Evolutionary conservation across 2,113 vertebrate species (phyloP), one percentile per base, ranked within the genome.

Genomic region (Charina bottae): DNA sequence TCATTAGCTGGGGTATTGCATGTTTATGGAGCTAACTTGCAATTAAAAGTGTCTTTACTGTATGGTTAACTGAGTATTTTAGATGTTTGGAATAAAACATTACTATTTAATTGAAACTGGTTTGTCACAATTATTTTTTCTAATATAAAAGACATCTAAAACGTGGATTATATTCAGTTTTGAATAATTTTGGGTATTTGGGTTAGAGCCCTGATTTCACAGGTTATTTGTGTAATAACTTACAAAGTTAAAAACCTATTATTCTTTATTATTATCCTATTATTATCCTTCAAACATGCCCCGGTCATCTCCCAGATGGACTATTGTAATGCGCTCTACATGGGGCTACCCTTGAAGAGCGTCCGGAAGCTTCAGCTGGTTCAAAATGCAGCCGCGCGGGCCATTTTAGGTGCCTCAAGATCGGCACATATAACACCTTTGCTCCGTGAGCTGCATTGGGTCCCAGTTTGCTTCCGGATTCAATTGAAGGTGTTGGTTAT

Each of bases 11-110:
- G 90, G 58, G 55, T 97, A 97, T 97, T 97, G 96, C 96, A 97
- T 97, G 96, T 98, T 98, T 98, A 97, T 98, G 96, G 97, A 96
- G 95, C 94, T 97, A 97, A 97, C 95, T 97, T 97, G 96, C 97
- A 98, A 98, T 98, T 97, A 98, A 97, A 97, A 97, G 95, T 95
- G 94, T 95, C 97, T 97, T 97, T 97, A 97, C 93, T 0, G 92
- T 97, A 95, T 95, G 91, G 94, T 95, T 97, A 97, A 96, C 95
- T 97, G 95, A 96, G 93, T 93, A 92, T 96, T 98, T 97, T 97
- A 98, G 95, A 96, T 97, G 94, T 95, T 97, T 97, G 92, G 85
- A 96, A 93, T 97, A 96, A 97, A 97, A 91, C 94, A 96, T 94
- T 96, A 89, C 88, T 90, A 37, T 96, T 94, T 97, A 98, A 97